Evolutionary conservation across 2,113 vertebrate genomes (phyloP).

Genomic region (Alosa alosa): DNA sequence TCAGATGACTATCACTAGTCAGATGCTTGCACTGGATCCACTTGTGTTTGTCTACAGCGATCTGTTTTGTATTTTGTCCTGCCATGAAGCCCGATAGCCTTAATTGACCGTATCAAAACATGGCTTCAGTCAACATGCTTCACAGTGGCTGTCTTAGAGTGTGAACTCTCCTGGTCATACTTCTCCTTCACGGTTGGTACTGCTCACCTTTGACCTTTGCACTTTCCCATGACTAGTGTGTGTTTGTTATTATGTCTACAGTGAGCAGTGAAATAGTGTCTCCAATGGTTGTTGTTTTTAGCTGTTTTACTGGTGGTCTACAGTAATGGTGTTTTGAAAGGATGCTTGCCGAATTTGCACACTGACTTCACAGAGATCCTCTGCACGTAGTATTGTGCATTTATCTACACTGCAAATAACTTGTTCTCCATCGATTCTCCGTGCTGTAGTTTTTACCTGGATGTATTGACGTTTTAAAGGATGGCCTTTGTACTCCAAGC

Average conservation of each 20-base stretch:
- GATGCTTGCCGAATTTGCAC: not conserved
- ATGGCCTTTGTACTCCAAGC: not conserved
- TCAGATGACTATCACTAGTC: constrained; percentile 1
- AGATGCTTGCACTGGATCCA: not conserved
- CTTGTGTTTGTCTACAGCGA: not conserved
- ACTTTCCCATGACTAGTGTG: not conserved
- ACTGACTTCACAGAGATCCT: not conserved
- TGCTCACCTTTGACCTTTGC: not conserved
- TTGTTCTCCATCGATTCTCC: not conserved
- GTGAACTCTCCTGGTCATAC: not conserved
- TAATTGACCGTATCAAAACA: constrained; percentile 6
- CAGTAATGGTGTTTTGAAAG: not conserved
- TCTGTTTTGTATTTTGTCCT: constrained; percentile 1
- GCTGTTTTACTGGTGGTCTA: not conserved
- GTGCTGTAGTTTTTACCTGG: constrained; percentile 3
- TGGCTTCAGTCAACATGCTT: not conserved
- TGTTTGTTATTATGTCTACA: not conserved
- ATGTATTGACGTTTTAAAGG: not conserved
- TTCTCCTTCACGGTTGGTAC: not conserved
- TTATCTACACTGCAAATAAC: not conserved
- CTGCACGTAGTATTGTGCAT: not conserved
- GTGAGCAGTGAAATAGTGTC: not conserved
- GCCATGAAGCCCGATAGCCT: not conserved
- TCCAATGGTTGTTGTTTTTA: not conserved
- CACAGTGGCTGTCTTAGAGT: not conserved